A percentile compares a stretch with the other conserved stretches of the same genome.
These are phyloP conservation scores for Lamellibrachia luymesi DNA, from an alignment of 1,140 invertebrate genomes.

Conservation along the genomic window DNA sequence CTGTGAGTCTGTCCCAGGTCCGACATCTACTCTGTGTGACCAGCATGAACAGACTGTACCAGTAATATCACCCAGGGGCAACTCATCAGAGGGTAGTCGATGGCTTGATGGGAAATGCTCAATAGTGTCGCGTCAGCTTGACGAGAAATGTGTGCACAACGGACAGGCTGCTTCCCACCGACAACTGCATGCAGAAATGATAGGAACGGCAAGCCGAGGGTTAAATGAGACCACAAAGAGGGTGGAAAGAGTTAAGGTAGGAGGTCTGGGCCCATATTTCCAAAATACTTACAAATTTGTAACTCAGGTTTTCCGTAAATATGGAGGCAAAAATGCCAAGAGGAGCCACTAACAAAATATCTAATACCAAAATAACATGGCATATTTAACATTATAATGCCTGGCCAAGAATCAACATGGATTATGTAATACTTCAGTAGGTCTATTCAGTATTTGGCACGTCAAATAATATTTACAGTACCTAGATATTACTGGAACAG, in stretches of 20 bases:
- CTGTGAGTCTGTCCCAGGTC: not conserved
- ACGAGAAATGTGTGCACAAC: not conserved
- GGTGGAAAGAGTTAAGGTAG: not conserved
- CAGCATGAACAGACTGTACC: not conserved
- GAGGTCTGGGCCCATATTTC: not conserved
- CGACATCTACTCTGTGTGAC: not conserved
- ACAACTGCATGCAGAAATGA: not conserved
- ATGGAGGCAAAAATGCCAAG: too few species aligned
- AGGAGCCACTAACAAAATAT: too few species aligned
- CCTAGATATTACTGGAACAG: too few species aligned
- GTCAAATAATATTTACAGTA: too few species aligned
- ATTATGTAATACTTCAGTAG: too few species aligned
- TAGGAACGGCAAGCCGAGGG: not conserved
- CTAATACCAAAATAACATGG: too few species aligned
- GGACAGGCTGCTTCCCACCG: not conserved
- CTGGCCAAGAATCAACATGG: too few species aligned
- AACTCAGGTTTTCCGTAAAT: too few species aligned
- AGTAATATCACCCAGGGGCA: not conserved
- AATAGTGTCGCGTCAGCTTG: not conserved
- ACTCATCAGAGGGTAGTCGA: not conserved
- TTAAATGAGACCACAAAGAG: not conserved
- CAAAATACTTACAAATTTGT: too few species aligned
- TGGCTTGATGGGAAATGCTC: not conserved
- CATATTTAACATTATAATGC: too few species aligned
- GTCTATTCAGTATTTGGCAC: too few species aligned